phyloP scores from a whole-genome alignment of 2,113 vertebrate species.

The Cranoglanis bouderius region DNA sequence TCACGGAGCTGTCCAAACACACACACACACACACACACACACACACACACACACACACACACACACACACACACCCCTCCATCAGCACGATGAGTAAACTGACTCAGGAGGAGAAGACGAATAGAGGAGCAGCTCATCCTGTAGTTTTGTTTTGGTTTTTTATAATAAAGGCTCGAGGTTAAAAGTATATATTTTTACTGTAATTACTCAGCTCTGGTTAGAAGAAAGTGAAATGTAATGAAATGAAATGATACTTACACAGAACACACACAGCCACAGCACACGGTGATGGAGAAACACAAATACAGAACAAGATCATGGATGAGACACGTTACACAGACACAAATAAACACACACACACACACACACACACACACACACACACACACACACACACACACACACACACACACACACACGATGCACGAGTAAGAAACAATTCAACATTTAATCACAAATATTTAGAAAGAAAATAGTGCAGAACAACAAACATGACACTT shows the following conservation, averaged over 20 bases:
- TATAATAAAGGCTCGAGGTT: background rate
- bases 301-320: conserved; percentile 31
- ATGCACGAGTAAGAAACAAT: background rate
- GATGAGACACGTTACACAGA: background rate
- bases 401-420: background rate
- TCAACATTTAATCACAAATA: background rate
- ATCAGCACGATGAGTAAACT: background rate
- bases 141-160: background rate
- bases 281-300: conserved; percentile 18
- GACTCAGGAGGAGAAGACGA: background rate
- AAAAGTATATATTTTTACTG: no score
- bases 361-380: background rate
- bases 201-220: background rate
- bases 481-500: background rate
- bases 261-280: conserved; percentile 35
- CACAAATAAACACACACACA: background rate
- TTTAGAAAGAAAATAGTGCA: background rate
- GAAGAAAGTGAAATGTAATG: background rate
- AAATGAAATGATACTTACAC: conserved; percentile 38
- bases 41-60: background rate
- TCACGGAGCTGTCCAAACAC: background rate
- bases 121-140: background rate
- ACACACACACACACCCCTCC: background rate
- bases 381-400: background rate
- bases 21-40: background rate